phyloP scores from a whole-genome alignment of 1,140 invertebrate species.

The Eciton burchellii region DNA sequence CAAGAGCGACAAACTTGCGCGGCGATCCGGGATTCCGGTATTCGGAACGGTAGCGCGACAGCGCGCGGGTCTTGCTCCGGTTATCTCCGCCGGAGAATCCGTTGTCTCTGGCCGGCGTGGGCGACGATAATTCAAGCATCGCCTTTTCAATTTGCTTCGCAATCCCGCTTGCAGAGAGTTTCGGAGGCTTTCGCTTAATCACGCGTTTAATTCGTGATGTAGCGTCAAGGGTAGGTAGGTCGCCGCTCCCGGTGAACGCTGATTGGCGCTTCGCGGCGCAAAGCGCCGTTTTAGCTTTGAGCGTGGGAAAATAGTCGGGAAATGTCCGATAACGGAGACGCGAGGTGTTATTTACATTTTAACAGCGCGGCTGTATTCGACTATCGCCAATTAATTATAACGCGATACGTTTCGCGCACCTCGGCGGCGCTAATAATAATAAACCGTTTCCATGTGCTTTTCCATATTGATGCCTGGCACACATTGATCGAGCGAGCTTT shows the following conservation, averaged over 20 bases:
- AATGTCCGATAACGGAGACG: conserved; percentile 4
- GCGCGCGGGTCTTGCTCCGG: neutral
- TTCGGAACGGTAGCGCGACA: conserved; percentile 14
- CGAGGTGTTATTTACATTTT: conserved; percentile 15
- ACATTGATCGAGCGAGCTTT: conserved; percentile 25
- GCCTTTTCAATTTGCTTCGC: neutral
- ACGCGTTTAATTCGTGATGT: conserved; percentile 2
- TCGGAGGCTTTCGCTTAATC: neutral
- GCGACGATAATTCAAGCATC: neutral
- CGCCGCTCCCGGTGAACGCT: neutral
- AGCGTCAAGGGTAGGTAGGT: no score
- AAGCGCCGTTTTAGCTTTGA: conserved; percentile 10
- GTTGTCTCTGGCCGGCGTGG: neutral
- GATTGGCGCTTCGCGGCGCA: neutral
- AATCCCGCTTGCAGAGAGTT: neutral
- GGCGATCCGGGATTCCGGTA: neutral
- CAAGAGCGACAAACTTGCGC: conserved; percentile 2
- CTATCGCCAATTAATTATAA: conserved; percentile 36
- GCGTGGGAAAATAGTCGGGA: neutral
- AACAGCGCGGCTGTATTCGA: neutral
- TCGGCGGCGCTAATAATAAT: neutral
- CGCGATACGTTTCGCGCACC: neutral
- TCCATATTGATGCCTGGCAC: no score
- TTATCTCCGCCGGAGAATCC: neutral
- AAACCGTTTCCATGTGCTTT: neutral